Base-by-base conservation (phyloP, 1,140 invertebrate species). In the Venustaconcha ellipsiformis region DNA sequence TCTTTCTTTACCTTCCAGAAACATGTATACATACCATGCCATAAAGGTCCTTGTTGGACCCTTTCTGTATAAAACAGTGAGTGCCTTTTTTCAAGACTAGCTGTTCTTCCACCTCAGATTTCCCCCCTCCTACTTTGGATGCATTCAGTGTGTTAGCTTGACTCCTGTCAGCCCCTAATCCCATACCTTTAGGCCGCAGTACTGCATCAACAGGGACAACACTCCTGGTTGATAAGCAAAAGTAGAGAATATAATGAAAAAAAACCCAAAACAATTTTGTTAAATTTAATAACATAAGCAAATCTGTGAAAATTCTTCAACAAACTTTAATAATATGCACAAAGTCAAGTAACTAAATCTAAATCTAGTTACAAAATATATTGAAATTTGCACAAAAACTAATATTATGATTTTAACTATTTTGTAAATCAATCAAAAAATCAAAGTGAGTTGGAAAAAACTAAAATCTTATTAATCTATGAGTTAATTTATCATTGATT, bases 101-200 rank as follows among this genome's bases (percentile, higher is more conserved):
- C 11, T 78, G 23, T 12, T 78, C 72, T 57, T 85, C 83, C 8
- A 84, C 82, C 6, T 83, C 67, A 23, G 72, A 60, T 65, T 78
- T 60, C 20, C 64, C 23, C 3, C 60, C 67, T 37, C 71, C 72
- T 57, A 70, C 79, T 67, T 84, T 84, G 6, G 76, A 72, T 17
- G 74, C 72, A 56, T 80, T 80, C 14, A 76, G 37, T 55, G 80
- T 75, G 63, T 80, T 70, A 14, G 81, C 70, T 62, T 84, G 76
- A 67, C 79, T 86, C 57, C 81, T 83, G 65, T 89, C 95, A 30
- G 96, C 97, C 6, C 97, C 97, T 57, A 99, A 89, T 0, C 97
- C 97, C 87, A 98, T 92, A 11, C 97, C 97, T 92, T 95, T 96
- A 1, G 96, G 96, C 77, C 97, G 91, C 30, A 95, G 79, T 80